Evolutionary conservation across 2,888 invertebrate species (phyloP).

Genomic region (Anaspis maculata): DNA sequence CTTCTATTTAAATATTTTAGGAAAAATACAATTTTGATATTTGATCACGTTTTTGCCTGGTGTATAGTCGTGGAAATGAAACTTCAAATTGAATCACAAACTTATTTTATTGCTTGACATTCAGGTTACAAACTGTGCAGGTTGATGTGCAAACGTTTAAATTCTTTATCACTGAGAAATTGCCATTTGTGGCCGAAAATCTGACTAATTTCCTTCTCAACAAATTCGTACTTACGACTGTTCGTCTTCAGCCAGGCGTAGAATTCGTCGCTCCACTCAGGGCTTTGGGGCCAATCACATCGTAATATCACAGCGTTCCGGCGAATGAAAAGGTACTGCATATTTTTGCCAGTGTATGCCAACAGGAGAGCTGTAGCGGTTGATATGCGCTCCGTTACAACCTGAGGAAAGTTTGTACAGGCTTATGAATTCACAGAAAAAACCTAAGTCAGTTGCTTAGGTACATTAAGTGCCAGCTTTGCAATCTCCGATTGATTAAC

Average conservation of each 20-base stretch:
- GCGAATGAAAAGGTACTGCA: constrained; percentile 57
- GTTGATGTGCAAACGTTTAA: constrained; percentile 45
- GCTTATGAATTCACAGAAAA: constrained; percentile 1
- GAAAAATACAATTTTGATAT: too few species aligned
- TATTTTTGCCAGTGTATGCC: constrained; percentile 54
- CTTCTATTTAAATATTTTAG: too few species aligned
- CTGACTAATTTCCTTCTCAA: constrained; percentile 60
- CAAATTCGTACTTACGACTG: constrained; percentile 54
- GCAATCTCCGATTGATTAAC: too few species aligned
- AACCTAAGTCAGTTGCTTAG: too few species aligned
- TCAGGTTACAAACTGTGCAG: constrained; percentile 22
- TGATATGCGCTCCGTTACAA: constrained; percentile 67
- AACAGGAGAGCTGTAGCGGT: constrained; percentile 67
- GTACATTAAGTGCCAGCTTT: too few species aligned
- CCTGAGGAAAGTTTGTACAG: constrained; percentile 42
- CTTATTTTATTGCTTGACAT: too few species aligned
- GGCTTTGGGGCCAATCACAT: constrained; percentile 59
- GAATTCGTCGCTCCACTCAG: constrained; percentile 61
- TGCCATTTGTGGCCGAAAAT: constrained; percentile 61
- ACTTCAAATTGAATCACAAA: too few species aligned
- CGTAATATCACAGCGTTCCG: constrained; percentile 63
- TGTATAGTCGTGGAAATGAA: too few species aligned
- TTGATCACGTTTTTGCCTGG: too few species aligned
- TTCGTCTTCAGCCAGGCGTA: constrained; percentile 55
- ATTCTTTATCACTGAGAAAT: constrained; percentile 57